Conservation (phyloP, 2,113 vertebrate species). For the Rhynchomys soricoides region DNA sequence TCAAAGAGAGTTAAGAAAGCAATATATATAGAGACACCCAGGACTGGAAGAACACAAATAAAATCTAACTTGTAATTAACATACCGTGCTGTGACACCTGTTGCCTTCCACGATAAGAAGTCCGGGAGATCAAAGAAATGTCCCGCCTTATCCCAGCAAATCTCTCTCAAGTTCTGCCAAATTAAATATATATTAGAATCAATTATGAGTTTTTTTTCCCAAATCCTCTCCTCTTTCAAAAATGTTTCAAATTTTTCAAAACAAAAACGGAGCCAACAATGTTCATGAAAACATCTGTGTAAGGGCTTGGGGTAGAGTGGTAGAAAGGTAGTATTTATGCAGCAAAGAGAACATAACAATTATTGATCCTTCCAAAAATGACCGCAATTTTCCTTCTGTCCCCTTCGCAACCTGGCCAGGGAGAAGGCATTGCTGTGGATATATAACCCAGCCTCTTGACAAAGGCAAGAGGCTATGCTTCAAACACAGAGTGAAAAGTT, state of each 20-base stretch:
- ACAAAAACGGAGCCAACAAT: constrained; percentile 68
- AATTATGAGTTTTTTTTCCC: constrained; percentile 61
- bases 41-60: constrained; percentile 72
- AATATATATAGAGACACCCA: constrained; percentile 53
- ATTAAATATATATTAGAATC: constrained; percentile 81
- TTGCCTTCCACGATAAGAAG: constrained; percentile 97
- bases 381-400: constrained; percentile 37
- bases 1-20: constrained; percentile 83
- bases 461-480: not conserved
- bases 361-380: constrained; percentile 53
- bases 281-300: constrained; percentile 67
- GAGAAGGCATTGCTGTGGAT: not conserved
- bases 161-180: constrained; percentile 86
- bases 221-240: constrained; percentile 59
- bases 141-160: constrained; percentile 88
- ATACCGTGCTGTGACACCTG: constrained; percentile 93
- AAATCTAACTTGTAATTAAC: constrained; percentile 77
- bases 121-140: constrained; percentile 98
- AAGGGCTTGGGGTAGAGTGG: not conserved
- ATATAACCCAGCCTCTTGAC: not conserved
- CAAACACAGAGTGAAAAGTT: constrained; percentile 10
- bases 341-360: constrained; percentile 20
- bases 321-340: constrained; percentile 15
- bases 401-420: not conserved
- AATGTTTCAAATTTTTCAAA: constrained; percentile 68